Percentiles rank a stretch among this genome's conserved stretches.
Evolutionary conservation across 2,113 vertebrate species (phyloP).

Genomic region (Leptobrachium ailaonicum): DNA sequence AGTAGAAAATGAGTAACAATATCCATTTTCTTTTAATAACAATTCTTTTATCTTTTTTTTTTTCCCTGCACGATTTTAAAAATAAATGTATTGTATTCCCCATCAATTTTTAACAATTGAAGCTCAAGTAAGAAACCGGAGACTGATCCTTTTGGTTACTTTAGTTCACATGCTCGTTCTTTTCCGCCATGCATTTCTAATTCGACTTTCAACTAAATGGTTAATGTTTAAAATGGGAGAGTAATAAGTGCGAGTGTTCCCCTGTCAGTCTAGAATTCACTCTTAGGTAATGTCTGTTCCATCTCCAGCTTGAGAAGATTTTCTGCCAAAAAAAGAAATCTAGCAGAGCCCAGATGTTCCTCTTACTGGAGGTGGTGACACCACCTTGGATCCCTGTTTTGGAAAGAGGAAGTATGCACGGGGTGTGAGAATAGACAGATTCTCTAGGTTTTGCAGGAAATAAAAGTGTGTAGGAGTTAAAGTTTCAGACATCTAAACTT

Average conservation of each 20-base stretch:
- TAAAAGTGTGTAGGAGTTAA: neutral
- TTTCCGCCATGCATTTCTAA: no score
- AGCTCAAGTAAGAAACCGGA: no score
- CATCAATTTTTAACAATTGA: no score
- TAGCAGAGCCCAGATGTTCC: neutral
- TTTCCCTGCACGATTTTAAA: no score
- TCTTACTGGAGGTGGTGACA: slow-evolving; percentile 26
- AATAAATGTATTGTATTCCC: no score
- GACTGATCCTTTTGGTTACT: no score
- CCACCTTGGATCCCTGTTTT: slow-evolving; percentile 17
- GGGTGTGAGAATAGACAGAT: neutral
- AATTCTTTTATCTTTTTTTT: no score
- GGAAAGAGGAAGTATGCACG: slow-evolving; percentile 31
- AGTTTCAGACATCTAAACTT: no score
- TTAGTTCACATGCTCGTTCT: no score
- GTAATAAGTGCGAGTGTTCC: no score
- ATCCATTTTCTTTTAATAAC: no score
- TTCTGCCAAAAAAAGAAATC: neutral
- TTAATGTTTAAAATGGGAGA: neutral
- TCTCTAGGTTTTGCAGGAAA: slow-evolving; percentile 11
- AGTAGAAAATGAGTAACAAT: no score
- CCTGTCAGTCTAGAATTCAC: neutral
- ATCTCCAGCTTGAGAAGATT: neutral
- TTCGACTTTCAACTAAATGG: neutral
- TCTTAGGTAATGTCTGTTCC: slow-evolving; percentile 2